phyloP scores from a whole-genome alignment of 2,113 vertebrate genomes.

The Pangasianodon hypophthalmus region DNA sequence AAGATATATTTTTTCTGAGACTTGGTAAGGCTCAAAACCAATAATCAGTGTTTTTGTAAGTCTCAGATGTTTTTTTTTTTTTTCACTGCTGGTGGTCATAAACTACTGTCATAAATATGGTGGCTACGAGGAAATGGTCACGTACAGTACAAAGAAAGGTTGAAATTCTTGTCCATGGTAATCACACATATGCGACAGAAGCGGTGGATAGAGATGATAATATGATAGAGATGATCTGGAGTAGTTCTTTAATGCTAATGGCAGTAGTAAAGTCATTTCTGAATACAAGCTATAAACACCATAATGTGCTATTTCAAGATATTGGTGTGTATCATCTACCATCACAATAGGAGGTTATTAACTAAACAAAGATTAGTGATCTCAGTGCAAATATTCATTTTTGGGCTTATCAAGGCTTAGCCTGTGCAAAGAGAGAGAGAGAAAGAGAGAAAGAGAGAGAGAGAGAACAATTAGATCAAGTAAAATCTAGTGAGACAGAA shows the following conservation, averaged over 20 bases:
- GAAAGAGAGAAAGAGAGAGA: neutral
- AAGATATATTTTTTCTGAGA: no score
- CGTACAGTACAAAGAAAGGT: neutral
- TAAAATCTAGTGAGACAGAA: constrained; percentile 4
- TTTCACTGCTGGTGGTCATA: neutral
- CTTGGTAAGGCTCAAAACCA: neutral
- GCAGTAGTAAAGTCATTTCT: neutral
- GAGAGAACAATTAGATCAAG: constrained; percentile 20
- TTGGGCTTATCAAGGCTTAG: neutral
- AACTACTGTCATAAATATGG: neutral
- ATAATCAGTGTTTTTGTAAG: neutral
- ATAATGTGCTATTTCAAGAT: neutral
- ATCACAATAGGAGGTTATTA: neutral
- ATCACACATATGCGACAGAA: neutral
- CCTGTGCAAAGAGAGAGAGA: neutral
- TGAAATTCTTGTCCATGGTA: neutral
- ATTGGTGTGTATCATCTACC: neutral
- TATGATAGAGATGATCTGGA: neutral
- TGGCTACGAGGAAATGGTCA: neutral
- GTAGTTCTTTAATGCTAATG: neutral
- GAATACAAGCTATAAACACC: neutral
- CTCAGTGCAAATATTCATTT: constrained; percentile 9
- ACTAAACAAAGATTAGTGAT: neutral
- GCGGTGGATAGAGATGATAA: neutral
- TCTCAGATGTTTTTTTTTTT: neutral